Evolutionary conservation across 2,888 invertebrate genomes (phyloP).

Genomic region (Cosmopolites sordidus): DNA sequence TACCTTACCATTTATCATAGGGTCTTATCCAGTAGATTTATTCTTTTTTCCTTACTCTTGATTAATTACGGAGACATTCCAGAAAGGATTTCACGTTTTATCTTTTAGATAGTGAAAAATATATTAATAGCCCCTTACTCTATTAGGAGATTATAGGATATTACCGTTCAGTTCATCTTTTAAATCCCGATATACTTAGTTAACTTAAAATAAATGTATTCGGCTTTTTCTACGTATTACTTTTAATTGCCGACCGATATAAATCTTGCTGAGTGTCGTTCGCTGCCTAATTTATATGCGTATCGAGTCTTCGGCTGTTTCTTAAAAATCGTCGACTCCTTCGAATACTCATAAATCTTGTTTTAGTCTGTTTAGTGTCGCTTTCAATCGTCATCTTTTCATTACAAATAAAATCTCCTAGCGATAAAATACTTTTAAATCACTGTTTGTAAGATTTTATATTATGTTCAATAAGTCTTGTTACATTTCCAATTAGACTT

Average conservation of each 20-base stretch:
- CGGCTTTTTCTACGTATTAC: constrained; percentile 13
- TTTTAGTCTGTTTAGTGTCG: neutral
- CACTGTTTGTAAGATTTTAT: too few relatives aligned
- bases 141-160: constrained; percentile 1
- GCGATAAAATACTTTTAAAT: too few relatives aligned
- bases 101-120: constrained; percentile 1
- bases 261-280: constrained; percentile 16
- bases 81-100: constrained; percentile 1
- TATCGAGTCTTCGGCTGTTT: neutral
- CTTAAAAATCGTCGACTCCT: neutral
- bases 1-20: neutral
- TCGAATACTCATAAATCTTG: neutral
- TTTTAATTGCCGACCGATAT: constrained; percentile 19
- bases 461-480: too few relatives aligned
- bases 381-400: too few relatives aligned
- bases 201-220: constrained; percentile 10
- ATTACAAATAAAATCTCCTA: too few relatives aligned
- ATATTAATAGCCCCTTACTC: constrained; percentile 1
- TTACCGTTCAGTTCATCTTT: neutral
- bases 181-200: constrained; percentile 7
- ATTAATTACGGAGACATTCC: neutral
- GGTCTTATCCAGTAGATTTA: neutral
- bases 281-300: constrained; percentile 12
- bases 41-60: neutral
- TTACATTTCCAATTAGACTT: too few relatives aligned